A percentile compares a stretch with the other conserved stretches of the same genome.
These are phyloP conservation scores for Aphelinus certus DNA, from an alignment of 1,140 invertebrate genomes.

Conservation along the genomic window DNA sequence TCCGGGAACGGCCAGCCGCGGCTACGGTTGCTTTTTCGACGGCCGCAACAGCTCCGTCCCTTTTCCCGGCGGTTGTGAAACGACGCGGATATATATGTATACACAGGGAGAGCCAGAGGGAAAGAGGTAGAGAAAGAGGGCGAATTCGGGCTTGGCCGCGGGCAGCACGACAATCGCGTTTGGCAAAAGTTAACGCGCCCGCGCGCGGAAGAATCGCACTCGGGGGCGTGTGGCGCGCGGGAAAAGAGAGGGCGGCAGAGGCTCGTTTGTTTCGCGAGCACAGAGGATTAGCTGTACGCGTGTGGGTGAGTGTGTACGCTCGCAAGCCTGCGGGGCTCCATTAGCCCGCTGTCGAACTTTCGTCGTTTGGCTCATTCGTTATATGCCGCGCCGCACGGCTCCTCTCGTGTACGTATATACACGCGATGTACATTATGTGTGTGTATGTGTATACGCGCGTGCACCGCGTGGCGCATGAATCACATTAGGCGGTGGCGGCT, in stretches of 20 bases:
- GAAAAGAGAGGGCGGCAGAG: no score
- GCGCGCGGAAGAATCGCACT: constrained; percentile 11
- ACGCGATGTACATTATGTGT: no score
- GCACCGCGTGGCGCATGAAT: constrained; percentile 3
- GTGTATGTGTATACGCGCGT: no score
- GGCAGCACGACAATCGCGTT: constrained; percentile 26
- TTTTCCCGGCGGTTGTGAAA: no score
- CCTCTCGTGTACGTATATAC: no score
- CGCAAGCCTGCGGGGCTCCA: no score
- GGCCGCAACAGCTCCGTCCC: background rate
- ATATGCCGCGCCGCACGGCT: no score
- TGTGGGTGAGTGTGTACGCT: no score
- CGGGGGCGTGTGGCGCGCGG: background rate
- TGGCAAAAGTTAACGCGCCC: constrained; percentile 22
- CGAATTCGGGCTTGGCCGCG: background rate
- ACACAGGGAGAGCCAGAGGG: background rate
- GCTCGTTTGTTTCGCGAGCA: no score
- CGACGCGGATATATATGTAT: background rate
- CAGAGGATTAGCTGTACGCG: no score
- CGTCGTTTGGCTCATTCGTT: no score
- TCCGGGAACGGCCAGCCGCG: background rate
- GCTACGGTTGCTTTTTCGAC: background rate
- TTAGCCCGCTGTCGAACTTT: no score
- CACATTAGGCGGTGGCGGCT: constrained; percentile 4
- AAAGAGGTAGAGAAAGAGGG: constrained; percentile 12